phyloP scores from a whole-genome alignment of 2,888 invertebrate genomes.

The Eupithecia centaureata region DNA sequence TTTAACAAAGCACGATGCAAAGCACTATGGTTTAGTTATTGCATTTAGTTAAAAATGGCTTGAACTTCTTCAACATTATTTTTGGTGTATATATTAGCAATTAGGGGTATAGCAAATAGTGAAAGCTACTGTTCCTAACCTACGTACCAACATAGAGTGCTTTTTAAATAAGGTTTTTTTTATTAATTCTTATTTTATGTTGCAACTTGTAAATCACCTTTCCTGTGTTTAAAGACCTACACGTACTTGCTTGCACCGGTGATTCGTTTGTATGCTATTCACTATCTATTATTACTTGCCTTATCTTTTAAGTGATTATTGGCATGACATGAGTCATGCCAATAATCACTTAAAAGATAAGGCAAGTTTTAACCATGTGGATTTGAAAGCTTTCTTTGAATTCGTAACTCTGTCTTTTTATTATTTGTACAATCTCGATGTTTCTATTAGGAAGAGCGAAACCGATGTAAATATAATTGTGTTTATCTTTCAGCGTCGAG shows the following conservation, averaged over 20 bases:
- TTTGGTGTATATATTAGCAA: too few species aligned
- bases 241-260: background rate
- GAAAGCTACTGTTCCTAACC: too few species aligned
- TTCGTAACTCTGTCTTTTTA: background rate
- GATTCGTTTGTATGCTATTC: background rate
- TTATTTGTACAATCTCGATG: constrained; percentile 8
- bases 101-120: too few species aligned
- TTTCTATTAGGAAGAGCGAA: constrained; percentile 38
- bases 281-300: constrained; percentile 1
- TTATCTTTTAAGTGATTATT: background rate
- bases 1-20: too few species aligned
- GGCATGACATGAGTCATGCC: too few species aligned
- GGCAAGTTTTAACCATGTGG: background rate
- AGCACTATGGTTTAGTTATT: too few species aligned
- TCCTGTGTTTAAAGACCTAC: background rate
- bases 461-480: constrained; percentile 40
- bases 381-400: background rate
- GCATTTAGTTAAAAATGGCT: too few species aligned
- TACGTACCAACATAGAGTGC: too few species aligned
- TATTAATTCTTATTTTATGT: too few species aligned
- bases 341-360: too few species aligned
- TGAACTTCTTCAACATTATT: too few species aligned
- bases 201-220: background rate
- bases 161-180: too few species aligned
- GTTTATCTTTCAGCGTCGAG: constrained; percentile 38